Conservation (phyloP, 92 coral and sea anemone species). For the Plumapathes pennacea region DNA sequence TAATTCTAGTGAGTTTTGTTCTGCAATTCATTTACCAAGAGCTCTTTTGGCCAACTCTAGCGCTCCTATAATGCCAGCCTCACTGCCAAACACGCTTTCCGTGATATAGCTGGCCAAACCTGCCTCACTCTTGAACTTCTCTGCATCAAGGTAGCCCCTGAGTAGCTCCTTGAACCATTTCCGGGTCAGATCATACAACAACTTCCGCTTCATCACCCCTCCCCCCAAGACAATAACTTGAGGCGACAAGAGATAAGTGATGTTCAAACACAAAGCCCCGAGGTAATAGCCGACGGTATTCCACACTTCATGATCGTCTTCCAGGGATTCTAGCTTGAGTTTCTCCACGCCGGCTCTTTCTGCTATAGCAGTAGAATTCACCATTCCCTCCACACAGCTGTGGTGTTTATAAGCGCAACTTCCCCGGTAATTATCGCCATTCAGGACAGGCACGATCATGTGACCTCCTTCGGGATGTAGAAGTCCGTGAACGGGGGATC, state of each 20-base stretch:
- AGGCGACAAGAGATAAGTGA: conserved; percentile 83
- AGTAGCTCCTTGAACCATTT: conserved; percentile 70
- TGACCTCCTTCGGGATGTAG: conserved; percentile 96
- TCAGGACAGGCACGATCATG: conserved; percentile 68
- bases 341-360: conserved; percentile 66
- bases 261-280: conserved; percentile 84
- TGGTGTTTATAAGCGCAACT: conserved; percentile 71
- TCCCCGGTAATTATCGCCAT: conserved; percentile 81
- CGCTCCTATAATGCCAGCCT: conserved; percentile 91
- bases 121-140: conserved; percentile 71
- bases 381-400: conserved; percentile 90
- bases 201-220: conserved; percentile 81
- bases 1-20: too few relatives aligned
- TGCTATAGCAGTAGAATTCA: conserved; percentile 82
- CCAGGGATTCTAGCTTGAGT: conserved; percentile 45
- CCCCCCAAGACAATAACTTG: conserved; percentile 87
- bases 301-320: conserved; percentile 82
- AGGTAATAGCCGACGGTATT: conserved; percentile 88
- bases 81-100: conserved; percentile 66
- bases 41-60: conserved; percentile 60
- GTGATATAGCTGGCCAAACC: conserved; percentile 73
- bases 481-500: conserved; percentile 86
- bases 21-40: not conserved
- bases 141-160: conserved; percentile 70
- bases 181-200: conserved; percentile 53